These are phyloP conservation scores for Sinella curviseta DNA, from an alignment of 1,140 invertebrate species.

Conservation along the genomic window DNA sequence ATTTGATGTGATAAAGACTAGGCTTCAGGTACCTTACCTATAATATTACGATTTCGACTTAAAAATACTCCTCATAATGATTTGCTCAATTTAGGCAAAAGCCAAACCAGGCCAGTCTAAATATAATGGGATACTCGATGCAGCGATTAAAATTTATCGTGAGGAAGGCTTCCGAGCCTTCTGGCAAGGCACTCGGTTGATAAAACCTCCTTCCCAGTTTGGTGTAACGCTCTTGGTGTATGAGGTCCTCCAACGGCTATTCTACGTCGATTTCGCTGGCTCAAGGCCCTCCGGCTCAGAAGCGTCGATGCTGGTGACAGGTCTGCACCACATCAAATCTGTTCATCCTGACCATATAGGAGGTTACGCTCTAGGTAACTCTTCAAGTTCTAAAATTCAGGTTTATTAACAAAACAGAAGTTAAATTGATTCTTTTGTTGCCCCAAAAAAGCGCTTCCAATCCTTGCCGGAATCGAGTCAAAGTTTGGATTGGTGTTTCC, in stretches of 20 bases:
- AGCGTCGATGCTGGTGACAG: conserved; percentile 1
- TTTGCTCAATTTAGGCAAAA: conserved; percentile 71
- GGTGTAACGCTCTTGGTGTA: conserved; percentile 96
- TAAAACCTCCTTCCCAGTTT: conserved; percentile 94
- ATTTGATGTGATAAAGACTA: conserved; percentile 98
- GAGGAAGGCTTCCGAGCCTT: conserved; percentile 93
- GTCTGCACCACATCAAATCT: conserved; percentile 48
- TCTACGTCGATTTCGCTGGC: conserved; percentile 97
- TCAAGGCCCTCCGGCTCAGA: conserved; percentile 54
- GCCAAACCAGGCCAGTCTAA: conserved; percentile 92
- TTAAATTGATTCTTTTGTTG: too few relatives aligned
- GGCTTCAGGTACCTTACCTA: conserved; percentile 68
- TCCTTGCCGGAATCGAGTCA: conserved; percentile 92
- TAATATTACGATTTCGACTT: neutral
- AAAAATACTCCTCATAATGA: too few relatives aligned
- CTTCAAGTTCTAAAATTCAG: too few relatives aligned
- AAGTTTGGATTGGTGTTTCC: conserved; percentile 96
- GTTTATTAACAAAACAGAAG: too few relatives aligned
- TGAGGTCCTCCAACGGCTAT: conserved; percentile 89
- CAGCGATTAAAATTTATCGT: conserved; percentile 81
- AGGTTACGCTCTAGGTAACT: conserved; percentile 92
- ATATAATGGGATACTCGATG: conserved; percentile 89
- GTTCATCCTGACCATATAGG: conserved; percentile 92
- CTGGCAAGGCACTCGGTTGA: conserved; percentile 90
- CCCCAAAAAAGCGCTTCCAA: conserved; percentile 86